A percentile compares a stretch with the other conserved stretches of the same genome.
These are phyloP conservation scores for silkworm (Bombyx mori) DNA, from an alignment of 1,140 invertebrate species.

Conservation along the genomic window ASM3026992v2 NC_085119.1:16297001-16297500, in stretches of 20 bases:
- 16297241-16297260: conserved; percentile 49
- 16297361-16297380: conserved; percentile 69
- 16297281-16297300: conserved; percentile 54
- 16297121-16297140: conserved; percentile 15
- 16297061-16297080: conserved; percentile 54
- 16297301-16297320: conserved; percentile 51
- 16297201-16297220: conserved; percentile 10
- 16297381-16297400: conserved; percentile 67
- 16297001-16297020: conserved; percentile 20
- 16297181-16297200: conserved; percentile 10
- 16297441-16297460: conserved; percentile 61
- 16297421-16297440: conserved; percentile 66
- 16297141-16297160: conserved; percentile 18
- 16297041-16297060: conserved; percentile 42
- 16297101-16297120: conserved; percentile 38
- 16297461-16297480: conserved; percentile 48
- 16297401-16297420: conserved; percentile 59
- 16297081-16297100: conserved; percentile 40
- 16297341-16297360: conserved; percentile 54
- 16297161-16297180: conserved; percentile 18
- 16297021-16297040: conserved; percentile 39
- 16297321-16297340: conserved; percentile 60
- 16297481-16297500: conserved; percentile 34
- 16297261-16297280: conserved; percentile 48
- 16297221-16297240: conserved; percentile 30